A percentile compares a stretch with the other conserved stretches of the same genome.
phyloP scores from a whole-genome alignment of 2,797 vertebrate species.

The Platalea minor region DNA sequence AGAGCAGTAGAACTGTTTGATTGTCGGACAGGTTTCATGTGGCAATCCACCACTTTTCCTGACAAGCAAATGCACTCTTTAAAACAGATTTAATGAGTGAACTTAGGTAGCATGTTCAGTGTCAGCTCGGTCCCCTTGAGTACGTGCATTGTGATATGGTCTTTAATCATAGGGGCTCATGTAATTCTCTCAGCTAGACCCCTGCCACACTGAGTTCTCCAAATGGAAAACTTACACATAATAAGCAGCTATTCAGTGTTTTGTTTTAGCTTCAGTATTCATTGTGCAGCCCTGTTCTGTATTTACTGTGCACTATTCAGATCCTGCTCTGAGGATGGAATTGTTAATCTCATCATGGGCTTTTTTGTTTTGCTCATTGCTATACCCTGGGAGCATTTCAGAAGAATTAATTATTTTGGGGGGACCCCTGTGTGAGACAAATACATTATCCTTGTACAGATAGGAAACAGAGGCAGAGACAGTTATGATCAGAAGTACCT shows the following conservation, averaged over 20 bases:
- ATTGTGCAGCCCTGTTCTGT: not conserved
- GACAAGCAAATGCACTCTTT: not conserved
- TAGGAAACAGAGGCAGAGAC: not conserved
- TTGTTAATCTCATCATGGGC: not conserved
- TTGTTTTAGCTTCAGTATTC: constrained; percentile 1
- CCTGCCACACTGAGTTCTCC: not conserved
- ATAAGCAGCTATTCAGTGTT: not conserved
- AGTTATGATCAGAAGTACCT: not conserved
- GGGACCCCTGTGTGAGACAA: not conserved
- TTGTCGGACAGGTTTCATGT: not conserved
- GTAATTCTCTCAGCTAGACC: not conserved
- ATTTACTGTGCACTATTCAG: not conserved
- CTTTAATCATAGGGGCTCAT: not conserved
- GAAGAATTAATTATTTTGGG: not conserved
- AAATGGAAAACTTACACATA: not conserved
- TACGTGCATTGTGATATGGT: not conserved
- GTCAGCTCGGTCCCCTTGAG: not conserved
- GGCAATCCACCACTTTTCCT: not conserved
- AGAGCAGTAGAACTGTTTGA: not conserved
- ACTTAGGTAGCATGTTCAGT: not conserved
- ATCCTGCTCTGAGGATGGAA: not conserved
- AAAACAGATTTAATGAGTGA: not conserved
- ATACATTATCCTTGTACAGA: not conserved
- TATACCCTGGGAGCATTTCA: not conserved
- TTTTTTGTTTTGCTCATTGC: not conserved